Percentiles rank a stretch among this genome's conserved stretches.
Conservation (phyloP, 2,888 invertebrate species). For the Troides oblongomaculatus region DNA sequence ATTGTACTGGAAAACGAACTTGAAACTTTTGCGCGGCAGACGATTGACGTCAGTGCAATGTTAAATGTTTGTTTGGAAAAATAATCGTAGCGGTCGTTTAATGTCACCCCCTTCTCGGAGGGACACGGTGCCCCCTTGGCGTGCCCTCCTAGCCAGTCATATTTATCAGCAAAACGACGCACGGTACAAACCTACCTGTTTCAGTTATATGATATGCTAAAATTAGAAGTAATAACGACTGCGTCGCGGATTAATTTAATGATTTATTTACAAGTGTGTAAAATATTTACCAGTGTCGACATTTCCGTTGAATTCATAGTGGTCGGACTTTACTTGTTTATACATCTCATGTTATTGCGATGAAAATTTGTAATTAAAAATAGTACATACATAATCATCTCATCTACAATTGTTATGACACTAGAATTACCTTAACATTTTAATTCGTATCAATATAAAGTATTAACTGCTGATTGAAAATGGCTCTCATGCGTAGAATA, state of each 20-base stretch:
- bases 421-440: too few species aligned
- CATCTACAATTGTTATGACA: too few species aligned
- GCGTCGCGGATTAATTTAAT: not conserved
- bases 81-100: constrained; percentile 62
- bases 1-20: constrained; percentile 53
- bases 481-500: too few species aligned
- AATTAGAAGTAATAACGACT: constrained; percentile 21
- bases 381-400: too few species aligned
- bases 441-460: too few species aligned
- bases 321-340: too few species aligned
- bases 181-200: constrained; percentile 51
- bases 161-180: constrained; percentile 58
- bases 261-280: not conserved
- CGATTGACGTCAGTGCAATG: constrained; percentile 63
- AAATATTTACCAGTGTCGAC: constrained; percentile 27
- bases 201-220: constrained; percentile 20
- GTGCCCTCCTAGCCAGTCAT: constrained; percentile 50
- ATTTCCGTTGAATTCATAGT: too few species aligned
- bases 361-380: too few species aligned
- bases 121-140: constrained; percentile 52
- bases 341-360: too few species aligned
- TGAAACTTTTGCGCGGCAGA: constrained; percentile 41
- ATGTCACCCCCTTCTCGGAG: constrained; percentile 72
- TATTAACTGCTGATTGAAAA: too few species aligned
- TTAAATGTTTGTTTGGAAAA: constrained; percentile 64